These are phyloP conservation scores for Hydrocynus forskahlii DNA, from an alignment of 2,797 vertebrate genomes.

Conservation along the genomic window DNA sequence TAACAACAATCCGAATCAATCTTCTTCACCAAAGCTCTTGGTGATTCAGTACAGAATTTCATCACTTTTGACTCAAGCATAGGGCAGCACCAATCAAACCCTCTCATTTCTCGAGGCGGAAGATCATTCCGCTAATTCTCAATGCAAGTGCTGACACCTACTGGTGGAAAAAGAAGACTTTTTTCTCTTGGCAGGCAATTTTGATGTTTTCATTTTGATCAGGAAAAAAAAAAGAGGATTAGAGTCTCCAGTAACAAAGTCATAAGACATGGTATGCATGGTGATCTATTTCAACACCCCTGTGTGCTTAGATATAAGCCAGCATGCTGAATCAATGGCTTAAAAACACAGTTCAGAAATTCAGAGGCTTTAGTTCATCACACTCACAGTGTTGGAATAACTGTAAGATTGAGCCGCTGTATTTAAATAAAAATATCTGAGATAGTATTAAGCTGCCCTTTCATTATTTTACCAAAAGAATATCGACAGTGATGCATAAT, in stretches of 20 bases:
- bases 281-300: conserved; percentile 25
- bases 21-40: conserved; percentile 1
- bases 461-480: conserved; percentile 6
- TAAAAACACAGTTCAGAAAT: conserved; percentile 34
- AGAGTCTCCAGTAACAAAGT: not conserved
- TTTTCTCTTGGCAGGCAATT: not conserved
- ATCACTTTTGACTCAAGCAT: conserved; percentile 32
- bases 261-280: not conserved
- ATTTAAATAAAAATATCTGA: conserved; percentile 33
- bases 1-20: conserved; percentile 34
- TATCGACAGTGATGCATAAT: not conserved
- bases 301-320: not conserved
- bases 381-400: not conserved
- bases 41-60: conserved; percentile 28
- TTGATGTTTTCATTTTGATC: conserved; percentile 13
- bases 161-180: conserved; percentile 57
- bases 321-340: conserved; percentile 5
- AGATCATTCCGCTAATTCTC: conserved; percentile 13
- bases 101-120: not conserved
- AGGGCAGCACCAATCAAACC: conserved; percentile 39
- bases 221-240: conserved; percentile 12
- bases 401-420: conserved; percentile 27
- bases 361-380: conserved; percentile 9
- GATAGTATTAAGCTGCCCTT: conserved; percentile 25
- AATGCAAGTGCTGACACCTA: conserved; percentile 75